These are phyloP conservation scores for Eumeta japonica DNA, from an alignment of 1,140 invertebrate genomes.

Conservation along the genomic window DNA sequence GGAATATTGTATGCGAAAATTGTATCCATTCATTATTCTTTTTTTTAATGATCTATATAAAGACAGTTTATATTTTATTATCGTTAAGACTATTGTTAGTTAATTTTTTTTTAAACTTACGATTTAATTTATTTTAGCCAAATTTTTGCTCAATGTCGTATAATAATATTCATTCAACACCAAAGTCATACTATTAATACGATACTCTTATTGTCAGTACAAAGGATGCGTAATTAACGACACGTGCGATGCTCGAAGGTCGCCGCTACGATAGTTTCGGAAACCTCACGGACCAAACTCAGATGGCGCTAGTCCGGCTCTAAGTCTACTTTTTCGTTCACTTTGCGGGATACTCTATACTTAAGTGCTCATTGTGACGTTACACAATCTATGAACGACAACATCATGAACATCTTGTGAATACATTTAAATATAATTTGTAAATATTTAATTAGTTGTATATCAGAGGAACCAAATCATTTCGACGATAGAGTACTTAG, in stretches of 20 bases:
- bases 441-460: too few relatives aligned
- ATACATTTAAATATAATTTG: too few relatives aligned
- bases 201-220: slow-evolving; percentile 38
- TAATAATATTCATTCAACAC: slow-evolving; percentile 53
- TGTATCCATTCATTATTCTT: slow-evolving; percentile 26
- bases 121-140: slow-evolving; percentile 51
- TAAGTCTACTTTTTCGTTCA: slow-evolving; percentile 29
- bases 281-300: too few relatives aligned
- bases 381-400: too few relatives aligned
- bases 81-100: slow-evolving; percentile 34
- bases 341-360: too few relatives aligned
- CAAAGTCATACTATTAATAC: slow-evolving; percentile 53
- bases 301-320: slow-evolving; percentile 35
- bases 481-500: too few relatives aligned
- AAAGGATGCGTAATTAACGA: slow-evolving; percentile 43
- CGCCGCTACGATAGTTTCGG: too few relatives aligned
- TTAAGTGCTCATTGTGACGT: too few relatives aligned
- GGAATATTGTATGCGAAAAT: too few relatives aligned
- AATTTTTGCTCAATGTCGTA: slow-evolving; percentile 54
- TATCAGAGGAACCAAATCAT: too few relatives aligned
- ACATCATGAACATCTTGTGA: too few relatives aligned
- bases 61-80: slow-evolving; percentile 36
- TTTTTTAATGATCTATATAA: slow-evolving; percentile 36
- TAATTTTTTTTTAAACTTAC: slow-evolving; percentile 28
- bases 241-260: too few relatives aligned